Conservation (phyloP, 2,113 vertebrate species). For the Pantherophis guttatus region DNA sequence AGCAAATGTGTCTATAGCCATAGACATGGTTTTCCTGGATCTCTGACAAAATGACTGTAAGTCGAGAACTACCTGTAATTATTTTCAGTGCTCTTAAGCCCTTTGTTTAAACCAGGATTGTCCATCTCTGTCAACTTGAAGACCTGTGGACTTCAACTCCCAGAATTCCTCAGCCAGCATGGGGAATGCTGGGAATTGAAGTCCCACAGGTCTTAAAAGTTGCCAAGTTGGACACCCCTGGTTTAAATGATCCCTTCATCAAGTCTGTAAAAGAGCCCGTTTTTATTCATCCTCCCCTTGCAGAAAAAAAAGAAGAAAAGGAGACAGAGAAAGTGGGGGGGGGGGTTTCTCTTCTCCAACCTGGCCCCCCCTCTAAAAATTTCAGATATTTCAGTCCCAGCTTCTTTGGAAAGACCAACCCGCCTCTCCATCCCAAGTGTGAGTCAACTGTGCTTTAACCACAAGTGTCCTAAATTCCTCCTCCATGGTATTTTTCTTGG, state of each 20-base stretch:
- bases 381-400: not conserved
- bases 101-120: no score
- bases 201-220: not conserved
- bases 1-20: no score
- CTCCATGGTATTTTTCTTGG: not conserved
- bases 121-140: no score
- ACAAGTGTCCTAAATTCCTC: not conserved
- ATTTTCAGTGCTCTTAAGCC: no score
- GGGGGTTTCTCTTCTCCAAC: not conserved
- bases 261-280: not conserved
- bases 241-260: not conserved
- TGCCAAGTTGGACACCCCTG: not conserved
- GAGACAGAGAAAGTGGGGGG: no score
- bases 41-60: no score
- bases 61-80: no score
- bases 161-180: no score
- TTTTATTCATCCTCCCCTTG: not conserved
- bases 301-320: not conserved
- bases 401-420: not conserved
- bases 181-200: not conserved
- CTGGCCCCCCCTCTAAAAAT: not conserved
- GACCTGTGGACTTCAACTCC: no score
- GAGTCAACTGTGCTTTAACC: no score
- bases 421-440: no score
- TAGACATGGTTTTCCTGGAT: no score